Evolutionary conservation across 2,797 vertebrate genomes (phyloP), one percentile per base, ranked within the genome.

Genomic region (Gambelia wislizenii): DNA sequence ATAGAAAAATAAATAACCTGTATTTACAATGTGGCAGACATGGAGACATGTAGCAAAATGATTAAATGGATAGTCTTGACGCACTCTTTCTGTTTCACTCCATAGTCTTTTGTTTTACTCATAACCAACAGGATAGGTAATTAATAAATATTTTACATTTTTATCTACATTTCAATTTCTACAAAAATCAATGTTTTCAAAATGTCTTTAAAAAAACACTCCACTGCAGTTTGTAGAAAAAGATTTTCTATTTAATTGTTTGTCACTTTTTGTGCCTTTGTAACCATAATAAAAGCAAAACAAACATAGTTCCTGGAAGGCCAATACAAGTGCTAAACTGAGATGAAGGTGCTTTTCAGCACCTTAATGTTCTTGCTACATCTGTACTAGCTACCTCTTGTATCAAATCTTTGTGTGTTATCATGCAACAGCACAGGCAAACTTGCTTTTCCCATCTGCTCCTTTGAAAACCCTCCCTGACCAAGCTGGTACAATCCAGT

Each of bases 1-100:
- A 98, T 93, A 97, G 96, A 97, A 97, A 96, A 98, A 98, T 98
- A 98, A 97, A 98, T 98, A 98, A 98, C 96, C 95, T 96, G 95
- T 98, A 98, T 98, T 98, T 98, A 98, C 97, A 98, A 96, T 96
- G 95, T 96, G 97, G 97, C 94, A 97, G 97, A 97, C 96, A 80
- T 91, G 84, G 96, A 96, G 96, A 96, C 96, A 96, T 85, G 79
- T 92, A 95, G 95, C 89, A 95, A 86, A 86, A 96, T 91, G 93
- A 92, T 95, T 92, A 96, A 89, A 85, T 90, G 93, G 96, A 96
- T 95, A 97, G 96, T 97, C 95, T 94, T 95, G 94, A 94, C 27
- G 85, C 95, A 93, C 89, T 93, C 93, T 92, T 94, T 95, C 94
- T 94, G 76, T 88, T 95, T 94, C 88, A 94, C 92, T 93, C 94